Conservation (phyloP, 2,888 invertebrate genomes). For the Prosopocoilus inquinatus region DNA sequence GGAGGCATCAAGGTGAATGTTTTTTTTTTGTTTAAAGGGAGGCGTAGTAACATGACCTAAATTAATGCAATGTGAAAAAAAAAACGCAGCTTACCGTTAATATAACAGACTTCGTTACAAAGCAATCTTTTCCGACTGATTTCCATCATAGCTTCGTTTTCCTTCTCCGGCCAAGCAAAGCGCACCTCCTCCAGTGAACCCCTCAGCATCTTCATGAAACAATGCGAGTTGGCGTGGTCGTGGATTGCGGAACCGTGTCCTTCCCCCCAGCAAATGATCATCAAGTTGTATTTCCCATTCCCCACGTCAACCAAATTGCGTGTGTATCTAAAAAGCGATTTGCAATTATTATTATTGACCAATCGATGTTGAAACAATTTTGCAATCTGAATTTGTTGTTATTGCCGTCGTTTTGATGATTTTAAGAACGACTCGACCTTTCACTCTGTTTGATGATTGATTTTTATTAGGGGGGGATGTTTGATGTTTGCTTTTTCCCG, state of each 20-base stretch:
- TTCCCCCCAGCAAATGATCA: constrained; percentile 98
- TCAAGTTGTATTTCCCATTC: constrained; percentile 95
- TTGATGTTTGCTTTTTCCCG: no score
- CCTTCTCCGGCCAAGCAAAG: constrained; percentile 73
- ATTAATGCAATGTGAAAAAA: neutral
- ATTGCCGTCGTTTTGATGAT: no score
- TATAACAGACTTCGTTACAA: constrained; percentile 86
- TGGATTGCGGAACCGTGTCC: constrained; percentile 94
- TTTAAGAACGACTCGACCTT: no score
- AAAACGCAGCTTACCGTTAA: constrained; percentile 72
- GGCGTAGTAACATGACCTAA: neutral
- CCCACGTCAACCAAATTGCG: constrained; percentile 94
- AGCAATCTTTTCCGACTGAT: constrained; percentile 64
- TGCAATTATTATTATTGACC: no score
- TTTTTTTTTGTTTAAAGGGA: no score
- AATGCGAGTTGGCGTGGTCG: constrained; percentile 94
- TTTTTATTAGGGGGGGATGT: no score
- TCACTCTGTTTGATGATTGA: no score
- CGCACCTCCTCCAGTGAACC: constrained; percentile 81
- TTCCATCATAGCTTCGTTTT: constrained; percentile 47
- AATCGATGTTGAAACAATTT: no score
- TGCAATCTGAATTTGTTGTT: no score
- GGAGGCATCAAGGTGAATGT: no score
- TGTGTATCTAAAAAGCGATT: constrained; percentile 72
- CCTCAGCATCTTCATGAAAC: constrained; percentile 93